Percentiles rank a stretch among this genome's conserved stretches.
These are phyloP conservation scores for Ceratitis capitata DNA, from an alignment of 1,140 invertebrate species.

Conservation along the genomic window DNA sequence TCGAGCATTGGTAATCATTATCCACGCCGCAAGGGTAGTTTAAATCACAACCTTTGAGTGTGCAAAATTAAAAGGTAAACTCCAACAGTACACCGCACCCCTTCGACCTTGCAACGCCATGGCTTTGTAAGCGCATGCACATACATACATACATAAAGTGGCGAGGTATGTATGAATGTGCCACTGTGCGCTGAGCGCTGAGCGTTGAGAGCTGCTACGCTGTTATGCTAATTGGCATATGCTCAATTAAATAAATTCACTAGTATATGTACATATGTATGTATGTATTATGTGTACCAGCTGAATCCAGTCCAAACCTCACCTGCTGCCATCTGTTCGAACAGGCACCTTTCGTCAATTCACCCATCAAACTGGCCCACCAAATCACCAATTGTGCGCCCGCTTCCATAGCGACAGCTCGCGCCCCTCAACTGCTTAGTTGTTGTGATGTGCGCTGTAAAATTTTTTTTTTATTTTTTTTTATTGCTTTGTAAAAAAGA, in stretches of 20 bases:
- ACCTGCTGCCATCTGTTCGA: not conserved
- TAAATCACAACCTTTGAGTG: conserved; percentile 12
- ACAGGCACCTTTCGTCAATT: not conserved
- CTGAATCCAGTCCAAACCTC: not conserved
- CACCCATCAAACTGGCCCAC: not conserved
- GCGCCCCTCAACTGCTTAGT: not conserved
- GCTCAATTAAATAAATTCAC: conserved; percentile 17
- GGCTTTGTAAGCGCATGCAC: too few species aligned
- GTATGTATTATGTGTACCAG: not conserved
- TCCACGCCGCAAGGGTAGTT: conserved; percentile 28
- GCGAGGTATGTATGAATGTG: too few species aligned
- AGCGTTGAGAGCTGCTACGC: not conserved
- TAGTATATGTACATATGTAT: not conserved
- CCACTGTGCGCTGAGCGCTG: too few species aligned
- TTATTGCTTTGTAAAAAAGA: not conserved
- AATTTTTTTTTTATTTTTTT: not conserved
- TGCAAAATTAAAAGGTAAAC: conserved; percentile 1
- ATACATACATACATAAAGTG: too few species aligned
- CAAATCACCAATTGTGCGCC: too few species aligned
- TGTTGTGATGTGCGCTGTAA: not conserved
- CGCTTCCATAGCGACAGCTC: not conserved
- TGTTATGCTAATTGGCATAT: conserved; percentile 36
- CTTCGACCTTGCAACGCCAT: not conserved
- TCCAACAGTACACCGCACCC: not conserved
- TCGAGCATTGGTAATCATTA: not conserved